Percentiles rank a stretch among this genome's conserved stretches.
Conservation (phyloP, 2,888 invertebrate species). For the Rhagonycha lutea region DNA sequence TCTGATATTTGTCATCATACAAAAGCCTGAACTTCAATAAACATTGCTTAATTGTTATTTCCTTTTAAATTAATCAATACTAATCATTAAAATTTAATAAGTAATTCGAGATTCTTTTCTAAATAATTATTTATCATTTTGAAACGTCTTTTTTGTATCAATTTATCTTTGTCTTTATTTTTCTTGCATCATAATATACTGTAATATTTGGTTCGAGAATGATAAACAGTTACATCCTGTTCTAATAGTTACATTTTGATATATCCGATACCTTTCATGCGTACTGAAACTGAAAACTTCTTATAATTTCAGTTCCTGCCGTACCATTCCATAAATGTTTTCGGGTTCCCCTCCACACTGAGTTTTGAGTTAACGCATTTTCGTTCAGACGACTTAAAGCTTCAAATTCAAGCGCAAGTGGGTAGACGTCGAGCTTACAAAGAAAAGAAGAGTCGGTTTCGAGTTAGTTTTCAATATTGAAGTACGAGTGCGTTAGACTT, state of each 20-base stretch:
- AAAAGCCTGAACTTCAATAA: too few relatives aligned
- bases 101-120: too few relatives aligned
- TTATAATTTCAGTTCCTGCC: slow-evolving; percentile 4
- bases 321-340: slow-evolving; percentile 4
- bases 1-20: too few relatives aligned
- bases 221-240: not conserved
- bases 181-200: not conserved
- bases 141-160: not conserved
- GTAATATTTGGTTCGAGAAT: not conserved
- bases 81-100: too few relatives aligned
- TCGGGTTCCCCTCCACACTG: slow-evolving; percentile 18
- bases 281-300: slow-evolving; percentile 13
- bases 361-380: slow-evolving; percentile 18
- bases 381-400: slow-evolving; percentile 20
- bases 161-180: not conserved
- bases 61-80: too few relatives aligned
- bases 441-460: slow-evolving; percentile 19
- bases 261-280: not conserved
- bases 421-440: slow-evolving; percentile 16
- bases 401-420: slow-evolving; percentile 5
- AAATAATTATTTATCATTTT: not conserved
- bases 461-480: slow-evolving; percentile 9
- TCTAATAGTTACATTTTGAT: slow-evolving; percentile 4
- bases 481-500: slow-evolving; percentile 22
- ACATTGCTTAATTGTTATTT: too few relatives aligned